These are phyloP conservation scores for Pandemis corylana DNA, from an alignment of 2,888 invertebrate genomes.

Conservation along the genomic window DNA sequence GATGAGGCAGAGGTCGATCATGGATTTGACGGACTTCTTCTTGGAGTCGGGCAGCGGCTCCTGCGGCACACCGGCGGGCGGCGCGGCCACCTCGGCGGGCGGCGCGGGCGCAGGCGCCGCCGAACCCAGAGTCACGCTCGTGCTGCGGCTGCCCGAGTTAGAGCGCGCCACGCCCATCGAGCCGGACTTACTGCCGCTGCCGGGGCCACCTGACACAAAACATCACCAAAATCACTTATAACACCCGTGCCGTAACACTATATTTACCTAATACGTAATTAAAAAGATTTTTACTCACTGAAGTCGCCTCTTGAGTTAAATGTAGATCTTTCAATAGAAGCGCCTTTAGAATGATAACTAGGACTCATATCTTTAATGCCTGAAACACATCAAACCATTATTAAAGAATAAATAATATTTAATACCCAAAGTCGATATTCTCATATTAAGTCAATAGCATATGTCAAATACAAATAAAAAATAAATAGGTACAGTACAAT, in stretches of 20 bases:
- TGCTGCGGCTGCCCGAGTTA: conserved; percentile 63
- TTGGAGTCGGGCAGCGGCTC: conserved; percentile 67
- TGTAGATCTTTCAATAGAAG: conserved; percentile 80
- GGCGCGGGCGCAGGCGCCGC: conserved; percentile 46
- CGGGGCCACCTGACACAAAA: conserved; percentile 19
- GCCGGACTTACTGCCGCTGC: conserved; percentile 63
- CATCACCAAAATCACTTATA: neutral
- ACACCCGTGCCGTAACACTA: neutral
- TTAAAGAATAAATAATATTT: conserved; percentile 4
- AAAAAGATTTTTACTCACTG: conserved; percentile 60
- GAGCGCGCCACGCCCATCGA: conserved; percentile 66
- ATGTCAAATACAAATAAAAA: too few species aligned
- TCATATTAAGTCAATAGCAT: too few species aligned
- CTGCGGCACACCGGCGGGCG: conserved; percentile 54
- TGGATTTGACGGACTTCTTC: conserved; percentile 66
- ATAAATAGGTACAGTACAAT: too few species aligned
- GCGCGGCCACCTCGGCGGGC: conserved; percentile 47
- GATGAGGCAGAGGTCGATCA: conserved; percentile 65
- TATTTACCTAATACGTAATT: neutral
- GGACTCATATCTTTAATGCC: conserved; percentile 70
- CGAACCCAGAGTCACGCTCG: conserved; percentile 50
- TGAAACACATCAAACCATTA: conserved; percentile 44
- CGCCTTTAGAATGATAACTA: conserved; percentile 75
- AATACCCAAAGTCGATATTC: neutral
- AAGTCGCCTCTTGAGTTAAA: conserved; percentile 76